Conservation (phyloP, 2,113 vertebrate genomes). For the Coracopsis vasa region DNA sequence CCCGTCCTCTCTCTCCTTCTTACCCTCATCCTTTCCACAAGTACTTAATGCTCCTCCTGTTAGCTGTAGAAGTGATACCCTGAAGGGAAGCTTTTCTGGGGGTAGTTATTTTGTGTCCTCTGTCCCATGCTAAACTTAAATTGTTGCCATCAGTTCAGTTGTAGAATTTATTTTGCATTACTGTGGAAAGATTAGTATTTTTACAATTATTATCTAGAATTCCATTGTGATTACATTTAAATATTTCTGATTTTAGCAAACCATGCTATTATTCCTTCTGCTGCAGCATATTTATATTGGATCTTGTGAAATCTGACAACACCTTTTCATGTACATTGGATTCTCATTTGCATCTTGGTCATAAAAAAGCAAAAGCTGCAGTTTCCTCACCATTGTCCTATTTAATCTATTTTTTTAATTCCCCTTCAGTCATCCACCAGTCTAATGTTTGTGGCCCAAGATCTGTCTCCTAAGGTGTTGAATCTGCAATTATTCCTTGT, state of each 20-base stretch:
- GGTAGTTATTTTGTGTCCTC: background rate
- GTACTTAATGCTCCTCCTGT: background rate
- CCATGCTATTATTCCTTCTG: background rate
- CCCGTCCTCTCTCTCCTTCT: background rate
- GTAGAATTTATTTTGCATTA: background rate
- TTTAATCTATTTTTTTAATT: background rate
- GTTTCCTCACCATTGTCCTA: background rate
- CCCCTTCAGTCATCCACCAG: background rate
- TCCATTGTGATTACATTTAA: background rate
- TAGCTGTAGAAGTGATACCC: background rate
- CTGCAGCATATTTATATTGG: rapidly evolving
- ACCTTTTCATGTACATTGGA: background rate
- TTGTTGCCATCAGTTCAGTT: background rate
- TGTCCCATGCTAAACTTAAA: background rate
- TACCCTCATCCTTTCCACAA: background rate
- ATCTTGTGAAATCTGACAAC: background rate
- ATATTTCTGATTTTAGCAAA: background rate
- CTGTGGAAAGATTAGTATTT: background rate
- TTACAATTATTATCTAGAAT: background rate
- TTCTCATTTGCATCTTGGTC: background rate
- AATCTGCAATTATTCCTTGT: background rate
- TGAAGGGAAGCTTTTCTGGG: background rate
- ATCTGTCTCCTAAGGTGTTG: background rate
- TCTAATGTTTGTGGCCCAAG: background rate
- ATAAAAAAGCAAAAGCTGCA: background rate